Evolutionary conservation across 2,113 vertebrate genomes (phyloP).

Genomic region (Coptodon bakossiorum): DNA sequence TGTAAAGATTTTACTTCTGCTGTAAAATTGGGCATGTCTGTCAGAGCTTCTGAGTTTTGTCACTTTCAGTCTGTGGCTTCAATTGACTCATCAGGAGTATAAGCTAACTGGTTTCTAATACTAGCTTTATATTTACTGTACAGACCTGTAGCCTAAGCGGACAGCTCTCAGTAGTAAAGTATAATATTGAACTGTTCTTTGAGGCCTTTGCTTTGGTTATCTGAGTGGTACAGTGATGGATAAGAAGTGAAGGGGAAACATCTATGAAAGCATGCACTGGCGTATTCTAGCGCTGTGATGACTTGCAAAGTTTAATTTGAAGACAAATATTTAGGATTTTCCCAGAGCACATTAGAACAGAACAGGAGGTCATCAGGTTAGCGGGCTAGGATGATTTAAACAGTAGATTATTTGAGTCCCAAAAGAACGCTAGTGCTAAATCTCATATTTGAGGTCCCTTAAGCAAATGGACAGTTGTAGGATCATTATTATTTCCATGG

Average conservation of each 20-base stretch:
- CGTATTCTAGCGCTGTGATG: neutral
- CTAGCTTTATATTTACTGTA: neutral
- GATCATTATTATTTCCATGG: neutral
- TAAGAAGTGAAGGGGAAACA: neutral
- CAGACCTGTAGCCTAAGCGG: neutral
- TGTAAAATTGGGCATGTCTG: neutral
- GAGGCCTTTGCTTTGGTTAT: neutral
- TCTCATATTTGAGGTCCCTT: neutral
- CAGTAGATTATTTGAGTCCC: constrained; percentile 4
- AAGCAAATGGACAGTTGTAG: neutral
- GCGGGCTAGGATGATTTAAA: constrained; percentile 29
- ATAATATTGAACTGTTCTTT: neutral
- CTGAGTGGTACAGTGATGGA: neutral
- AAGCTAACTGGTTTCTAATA: neutral
- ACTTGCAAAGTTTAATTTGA: neutral
- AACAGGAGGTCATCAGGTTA: constrained; percentile 10
- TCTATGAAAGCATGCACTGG: neutral
- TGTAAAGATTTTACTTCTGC: neutral
- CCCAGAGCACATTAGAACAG: neutral
- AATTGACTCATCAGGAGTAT: neutral
- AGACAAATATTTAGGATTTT: neutral
- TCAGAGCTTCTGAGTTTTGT: neutral
- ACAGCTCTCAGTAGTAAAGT: neutral
- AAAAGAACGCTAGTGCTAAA: neutral
- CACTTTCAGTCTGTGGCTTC: neutral